Base-by-base conservation (phyloP, 2,797 vertebrate genomes). In the Diplodus sargus region DNA sequence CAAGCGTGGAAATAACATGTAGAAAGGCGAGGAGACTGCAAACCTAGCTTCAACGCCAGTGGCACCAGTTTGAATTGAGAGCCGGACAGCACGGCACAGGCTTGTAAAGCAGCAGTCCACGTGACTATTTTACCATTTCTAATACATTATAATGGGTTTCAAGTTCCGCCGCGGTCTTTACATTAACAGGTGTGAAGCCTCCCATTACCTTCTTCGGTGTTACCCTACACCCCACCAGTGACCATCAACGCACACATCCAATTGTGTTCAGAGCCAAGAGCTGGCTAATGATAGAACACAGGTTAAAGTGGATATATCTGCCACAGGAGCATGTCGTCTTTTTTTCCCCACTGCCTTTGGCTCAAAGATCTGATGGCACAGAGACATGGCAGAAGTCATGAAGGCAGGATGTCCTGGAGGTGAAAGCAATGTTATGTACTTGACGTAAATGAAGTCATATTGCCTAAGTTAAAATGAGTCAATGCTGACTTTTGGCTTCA, bases 61-160 rank as follows among this genome's bases (percentile, higher is more conserved):
- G 94, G 94, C 90, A 90, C 85, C 22, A 73, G 89, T 92, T 95
- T 96, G 95, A 95, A 95, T 94, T 93, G 94, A 96, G 92, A 94
- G 60, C 58, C 18, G 23, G 74, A 66, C 83, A 84, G 79, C 85
- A 91, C 82, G 81, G 85, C 78, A 57, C 60, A 52, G 23, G 52
- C 51, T 17, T 76, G 63, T 23, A 72, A 52, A 68, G 45, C 42
- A 51, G 17, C 28, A 68, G 81, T 66, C 71, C 76, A 82, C 30
- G 6, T 56, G 42, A 75, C 61, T 57, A 6, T n/a, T 58, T 59
- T 42, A 20, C 4, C 12, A 18, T n/a, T 30, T 28, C 49, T 63
- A 45, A 71, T 77, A 60, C 16, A 42, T 18, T 56, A 5, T 4
- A 30, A 23, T 22, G 16, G 53, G 63, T 63, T 70, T 85, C 64